These are phyloP conservation scores for Electrophaes corylata DNA, from an alignment of 2,888 invertebrate species.

Conservation along the genomic window DNA sequence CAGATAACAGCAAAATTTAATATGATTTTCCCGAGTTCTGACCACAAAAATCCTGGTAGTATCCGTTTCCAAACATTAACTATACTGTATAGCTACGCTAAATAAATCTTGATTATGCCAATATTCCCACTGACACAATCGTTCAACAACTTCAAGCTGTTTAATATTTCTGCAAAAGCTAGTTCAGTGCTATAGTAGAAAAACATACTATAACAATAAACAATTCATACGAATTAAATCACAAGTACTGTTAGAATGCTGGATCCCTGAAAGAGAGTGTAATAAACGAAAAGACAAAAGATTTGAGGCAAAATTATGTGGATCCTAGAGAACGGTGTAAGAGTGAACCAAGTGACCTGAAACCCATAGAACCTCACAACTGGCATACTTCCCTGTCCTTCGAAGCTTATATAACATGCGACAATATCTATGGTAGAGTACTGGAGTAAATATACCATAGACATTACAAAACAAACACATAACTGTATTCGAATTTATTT, in stretches of 20 bases:
- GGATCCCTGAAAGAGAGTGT: conserved; percentile 57
- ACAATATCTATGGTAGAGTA: conserved; percentile 48
- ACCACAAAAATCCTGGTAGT: conserved; percentile 76
- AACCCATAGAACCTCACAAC: conserved; percentile 49
- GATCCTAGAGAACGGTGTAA: conserved; percentile 53
- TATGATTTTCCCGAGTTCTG: conserved; percentile 36
- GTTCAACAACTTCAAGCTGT: conserved; percentile 19
- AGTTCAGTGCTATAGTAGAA: conserved; percentile 24
- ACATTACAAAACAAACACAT: conserved; percentile 49
- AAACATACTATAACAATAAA: conserved; percentile 31
- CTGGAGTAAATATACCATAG: conserved; percentile 44
- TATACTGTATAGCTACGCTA: conserved; percentile 41
- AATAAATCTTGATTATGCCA: conserved; percentile 23
- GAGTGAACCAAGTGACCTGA: conserved; percentile 46
- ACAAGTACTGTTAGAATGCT: conserved; percentile 36
- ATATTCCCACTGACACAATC: conserved; percentile 24
- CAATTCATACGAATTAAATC: conserved; percentile 9
- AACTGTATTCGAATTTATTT: conserved; percentile 41
- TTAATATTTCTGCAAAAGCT: conserved; percentile 25
- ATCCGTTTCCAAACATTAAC: conserved; percentile 51
- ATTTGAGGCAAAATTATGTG: conserved; percentile 37
- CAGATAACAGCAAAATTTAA: conserved; percentile 69
- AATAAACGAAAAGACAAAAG: conserved; percentile 38
- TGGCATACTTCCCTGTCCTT: conserved; percentile 79
- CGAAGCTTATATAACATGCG: conserved; percentile 75